phyloP scores from a whole-genome alignment of 2,888 invertebrate genomes.

The Geotrupes spiniger region DNA sequence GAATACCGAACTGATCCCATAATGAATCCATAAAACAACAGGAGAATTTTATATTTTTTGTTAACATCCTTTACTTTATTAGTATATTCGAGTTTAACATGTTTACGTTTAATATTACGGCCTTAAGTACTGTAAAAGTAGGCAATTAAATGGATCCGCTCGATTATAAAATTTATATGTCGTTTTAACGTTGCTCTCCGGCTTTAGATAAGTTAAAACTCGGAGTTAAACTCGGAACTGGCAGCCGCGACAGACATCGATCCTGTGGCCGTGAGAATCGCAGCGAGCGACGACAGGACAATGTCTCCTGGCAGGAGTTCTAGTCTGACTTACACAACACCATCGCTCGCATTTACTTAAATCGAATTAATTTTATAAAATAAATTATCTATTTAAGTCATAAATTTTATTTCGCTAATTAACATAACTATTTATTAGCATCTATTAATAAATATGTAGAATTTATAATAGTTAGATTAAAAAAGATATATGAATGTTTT shows the following conservation, averaged over 20 bases:
- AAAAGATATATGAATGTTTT: too few relatives aligned
- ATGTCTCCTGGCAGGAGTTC: constrained; percentile 38
- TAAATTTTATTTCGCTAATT: background rate
- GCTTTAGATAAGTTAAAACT: constrained; percentile 26
- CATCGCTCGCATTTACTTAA: too few relatives aligned
- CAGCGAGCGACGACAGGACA: constrained; percentile 35
- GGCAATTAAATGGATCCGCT: constrained; percentile 32
- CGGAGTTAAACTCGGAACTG: constrained; percentile 19
- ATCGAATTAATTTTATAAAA: too few relatives aligned
- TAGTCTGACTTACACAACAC: constrained; percentile 3
- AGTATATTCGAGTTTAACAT: constrained; percentile 33
- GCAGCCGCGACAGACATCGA: constrained; percentile 38
- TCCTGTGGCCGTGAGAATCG: constrained; percentile 42
- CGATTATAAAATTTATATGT: constrained; percentile 35
- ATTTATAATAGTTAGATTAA: too few relatives aligned
- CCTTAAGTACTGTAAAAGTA: constrained; percentile 29
- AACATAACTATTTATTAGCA: background rate
- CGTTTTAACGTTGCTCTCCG: constrained; percentile 23
- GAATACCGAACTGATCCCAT: constrained; percentile 10
- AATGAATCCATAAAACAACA: constrained; percentile 39
- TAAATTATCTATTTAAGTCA: background rate
- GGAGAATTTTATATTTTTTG: constrained; percentile 31
- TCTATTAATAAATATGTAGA: too few relatives aligned
- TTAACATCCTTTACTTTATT: constrained; percentile 37
- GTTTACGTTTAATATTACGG: constrained; percentile 32